Base-by-base conservation (phyloP, 2,888 invertebrate species). In the Ornithoptera alexandrae region DNA sequence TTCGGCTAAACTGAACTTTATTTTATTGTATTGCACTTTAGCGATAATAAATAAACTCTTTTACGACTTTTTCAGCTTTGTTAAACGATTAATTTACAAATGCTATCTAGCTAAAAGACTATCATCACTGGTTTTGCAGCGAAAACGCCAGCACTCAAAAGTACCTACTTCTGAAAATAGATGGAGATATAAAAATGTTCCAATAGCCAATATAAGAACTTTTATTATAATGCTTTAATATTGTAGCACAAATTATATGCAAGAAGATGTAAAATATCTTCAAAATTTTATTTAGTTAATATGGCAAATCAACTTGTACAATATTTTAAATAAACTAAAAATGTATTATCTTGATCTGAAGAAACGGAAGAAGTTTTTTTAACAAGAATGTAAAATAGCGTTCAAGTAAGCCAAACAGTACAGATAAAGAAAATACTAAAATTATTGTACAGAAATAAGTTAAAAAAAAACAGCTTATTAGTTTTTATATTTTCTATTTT, bases 131-230 rank as follows among this genome's bases (percentile, higher is more conserved):
- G 92, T 91, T 93, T 89, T 90, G 94, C 94, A 94, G 94, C 94
- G 90, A 93, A 93, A 92, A 93, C 92, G 92, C 93, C 92, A 92
- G 78, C 89, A 90, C 91, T 89, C 92, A 93, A 92, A 94, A 94
- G 94, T 94, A 94, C 94, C 94, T 94, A 93, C 90, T 93, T 94
- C 94, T 94, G 94, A 94, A 94, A 94, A 94, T 94, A 94, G 94
- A 94, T 94, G 94, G 94, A 94, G 94, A 94, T 93, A 93, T 93
- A 93, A 93, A 88, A 90, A 87, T 90, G 90, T 91, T 90, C 90
- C 89, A 88, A 82, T 83, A 77, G 76, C 79, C 89, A 90, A 75
- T 73, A 77, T 73, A 76, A 68, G 67, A 74, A 83, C 90, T 86
- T 83, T 84, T 85, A 64, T 36, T 56, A 36, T 50, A 57, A n/a